Evolutionary conservation across 2,888 invertebrate species (phyloP).

Genomic region (Bedellia somnulentella): DNA sequence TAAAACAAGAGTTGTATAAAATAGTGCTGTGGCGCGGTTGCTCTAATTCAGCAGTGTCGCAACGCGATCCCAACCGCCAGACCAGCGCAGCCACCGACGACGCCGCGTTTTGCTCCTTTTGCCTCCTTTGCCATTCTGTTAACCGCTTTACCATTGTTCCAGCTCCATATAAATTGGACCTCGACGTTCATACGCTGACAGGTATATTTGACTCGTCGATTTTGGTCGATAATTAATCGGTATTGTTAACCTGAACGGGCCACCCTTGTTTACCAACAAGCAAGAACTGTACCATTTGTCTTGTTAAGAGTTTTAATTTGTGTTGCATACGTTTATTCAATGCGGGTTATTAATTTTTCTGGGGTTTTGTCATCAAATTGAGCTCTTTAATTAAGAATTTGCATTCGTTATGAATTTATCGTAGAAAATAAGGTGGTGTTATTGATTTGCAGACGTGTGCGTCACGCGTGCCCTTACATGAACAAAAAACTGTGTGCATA

Average conservation of each 20-base stretch:
- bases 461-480: slow-evolving; percentile 9
- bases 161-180: slow-evolving; percentile 50
- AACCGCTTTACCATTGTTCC: slow-evolving; percentile 57
- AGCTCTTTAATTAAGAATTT: too few species aligned
- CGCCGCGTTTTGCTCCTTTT: slow-evolving; percentile 39
- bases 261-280: slow-evolving; percentile 41
- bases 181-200: slow-evolving; percentile 50
- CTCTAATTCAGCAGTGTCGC: too few species aligned
- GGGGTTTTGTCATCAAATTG: too few species aligned
- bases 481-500: too few species aligned
- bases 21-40: too few species aligned
- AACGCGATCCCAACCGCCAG: too few species aligned
- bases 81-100: slow-evolving; percentile 4
- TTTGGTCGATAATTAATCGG: slow-evolving; percentile 58
- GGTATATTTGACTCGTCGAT: slow-evolving; percentile 59
- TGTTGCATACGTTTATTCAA: slow-evolving; percentile 3
- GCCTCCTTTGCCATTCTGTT: slow-evolving; percentile 48
- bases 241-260: slow-evolving; percentile 50
- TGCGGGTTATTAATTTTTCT: too few species aligned
- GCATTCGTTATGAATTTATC: too few species aligned
- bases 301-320: slow-evolving; percentile 24
- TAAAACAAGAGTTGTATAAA: too few species aligned
- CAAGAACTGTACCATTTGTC: slow-evolving; percentile 16
- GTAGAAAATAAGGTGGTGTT: too few species aligned
- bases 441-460: slow-evolving; percentile 5